phyloP scores from a whole-genome alignment of 2,888 invertebrate species.

The Lymantria monacha region DNA sequence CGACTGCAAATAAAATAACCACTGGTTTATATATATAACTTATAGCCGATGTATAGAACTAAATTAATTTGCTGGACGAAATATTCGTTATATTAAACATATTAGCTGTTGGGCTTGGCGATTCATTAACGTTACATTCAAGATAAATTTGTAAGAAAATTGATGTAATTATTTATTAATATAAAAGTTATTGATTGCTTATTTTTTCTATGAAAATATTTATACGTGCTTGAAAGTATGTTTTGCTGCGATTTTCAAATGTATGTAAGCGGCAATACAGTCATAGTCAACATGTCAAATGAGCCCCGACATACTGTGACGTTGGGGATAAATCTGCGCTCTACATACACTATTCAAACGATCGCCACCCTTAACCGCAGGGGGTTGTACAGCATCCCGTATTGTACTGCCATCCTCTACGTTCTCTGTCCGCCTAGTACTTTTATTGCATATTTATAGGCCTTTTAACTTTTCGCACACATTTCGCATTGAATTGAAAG shows the following conservation, averaged over 20 bases:
- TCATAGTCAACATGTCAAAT: conserved; percentile 36
- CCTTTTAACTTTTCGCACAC: conserved; percentile 62
- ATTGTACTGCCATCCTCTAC: conserved; percentile 60
- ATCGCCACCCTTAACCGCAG: conserved; percentile 59
- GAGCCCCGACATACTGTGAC: conserved; percentile 20
- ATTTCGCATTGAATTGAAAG: conserved; percentile 12
- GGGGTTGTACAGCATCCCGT: conserved; percentile 69
- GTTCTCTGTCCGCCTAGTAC: conserved; percentile 64
- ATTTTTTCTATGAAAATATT: too few relatives aligned
- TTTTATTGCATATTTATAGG: conserved; percentile 78
- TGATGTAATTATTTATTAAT: too few relatives aligned
- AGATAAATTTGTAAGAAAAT: too few relatives aligned
- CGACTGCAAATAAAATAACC: conserved; percentile 36
- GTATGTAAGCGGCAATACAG: conserved; percentile 1
- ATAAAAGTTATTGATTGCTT: too few relatives aligned
- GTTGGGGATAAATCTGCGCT: conserved; percentile 48
- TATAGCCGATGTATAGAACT: conserved; percentile 2
- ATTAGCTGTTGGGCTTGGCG: neutral
- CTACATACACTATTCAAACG: conserved; percentile 38
- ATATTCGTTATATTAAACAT: neutral
- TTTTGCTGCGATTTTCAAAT: too few relatives aligned
- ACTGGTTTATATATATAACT: conserved; percentile 34
- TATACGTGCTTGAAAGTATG: too few relatives aligned
- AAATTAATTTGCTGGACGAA: neutral
- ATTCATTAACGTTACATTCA: neutral